Conservation (phyloP, 2,113 vertebrate species). For the Dasyprocta punctata region DNA sequence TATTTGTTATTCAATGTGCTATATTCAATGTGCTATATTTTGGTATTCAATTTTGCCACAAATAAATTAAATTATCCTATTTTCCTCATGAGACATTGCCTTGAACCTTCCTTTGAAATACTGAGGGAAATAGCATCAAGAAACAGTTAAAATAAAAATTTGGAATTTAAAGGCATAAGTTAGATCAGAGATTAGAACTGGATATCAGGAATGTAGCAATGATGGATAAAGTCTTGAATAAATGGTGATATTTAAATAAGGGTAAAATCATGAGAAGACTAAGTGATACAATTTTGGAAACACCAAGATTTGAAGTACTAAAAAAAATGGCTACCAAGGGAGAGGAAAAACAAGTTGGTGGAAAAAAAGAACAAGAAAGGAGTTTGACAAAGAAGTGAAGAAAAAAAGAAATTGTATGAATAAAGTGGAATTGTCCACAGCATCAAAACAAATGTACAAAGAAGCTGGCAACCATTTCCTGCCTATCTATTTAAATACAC, state of each 20-base stretch:
- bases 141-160: not conserved
- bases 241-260: not conserved
- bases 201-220: not conserved
- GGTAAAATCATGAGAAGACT: not conserved
- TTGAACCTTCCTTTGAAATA: not conserved
- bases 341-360: not conserved
- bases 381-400: not conserved
- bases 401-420: not conserved
- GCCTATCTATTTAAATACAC: not conserved
- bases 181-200: not conserved
- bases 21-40: too few relatives aligned
- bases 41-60: not conserved
- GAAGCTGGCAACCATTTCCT: not conserved
- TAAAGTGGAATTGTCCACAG: not conserved
- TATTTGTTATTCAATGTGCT: not conserved
- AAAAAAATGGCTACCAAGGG: not conserved
- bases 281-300: not conserved
- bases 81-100: not conserved
- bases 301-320: not conserved
- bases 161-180: not conserved
- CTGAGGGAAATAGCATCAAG: not conserved
- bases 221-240: not conserved
- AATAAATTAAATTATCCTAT: not conserved
- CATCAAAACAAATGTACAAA: not conserved
- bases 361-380: not conserved